Percentiles rank a stretch among this genome's conserved stretches.
These are phyloP conservation scores for Pardalotus punctatus DNA, from an alignment of 2,113 vertebrate genomes.

Conservation along the genomic window DNA sequence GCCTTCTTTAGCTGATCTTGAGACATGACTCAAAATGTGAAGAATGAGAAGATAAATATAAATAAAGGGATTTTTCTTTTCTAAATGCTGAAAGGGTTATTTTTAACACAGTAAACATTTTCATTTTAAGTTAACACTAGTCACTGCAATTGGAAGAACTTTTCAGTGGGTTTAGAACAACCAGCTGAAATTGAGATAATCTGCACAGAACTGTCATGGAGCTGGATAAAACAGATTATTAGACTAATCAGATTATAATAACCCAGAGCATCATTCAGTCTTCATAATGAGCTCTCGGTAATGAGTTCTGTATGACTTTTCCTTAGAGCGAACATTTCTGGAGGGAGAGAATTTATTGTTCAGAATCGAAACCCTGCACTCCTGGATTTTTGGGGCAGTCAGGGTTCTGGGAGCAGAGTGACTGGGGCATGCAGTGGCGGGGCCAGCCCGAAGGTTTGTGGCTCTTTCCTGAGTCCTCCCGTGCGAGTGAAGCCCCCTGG, in stretches of 20 bases:
- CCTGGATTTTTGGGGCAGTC: fast-evolving
- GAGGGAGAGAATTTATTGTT: not conserved
- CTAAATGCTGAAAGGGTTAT: conserved; percentile 32
- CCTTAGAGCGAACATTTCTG: not conserved
- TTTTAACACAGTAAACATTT: conserved; percentile 26
- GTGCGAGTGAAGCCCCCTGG: not conserved
- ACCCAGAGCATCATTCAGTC: not conserved
- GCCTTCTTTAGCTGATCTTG: not conserved
- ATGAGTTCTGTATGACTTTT: not conserved
- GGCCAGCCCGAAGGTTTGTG: not conserved
- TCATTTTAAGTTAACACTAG: not conserved
- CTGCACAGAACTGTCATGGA: not conserved
- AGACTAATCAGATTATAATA: not conserved
- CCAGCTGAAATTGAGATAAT: not conserved
- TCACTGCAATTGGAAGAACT: not conserved
- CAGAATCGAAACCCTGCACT: not conserved
- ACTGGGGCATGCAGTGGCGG: no score
- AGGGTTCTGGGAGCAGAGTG: not conserved
- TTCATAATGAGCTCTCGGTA: not conserved
- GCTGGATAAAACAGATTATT: not conserved
- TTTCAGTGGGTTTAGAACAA: not conserved
- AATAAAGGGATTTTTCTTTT: not conserved
- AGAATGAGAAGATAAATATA: conserved; percentile 38
- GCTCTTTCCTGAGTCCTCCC: not conserved
- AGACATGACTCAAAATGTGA: conserved; percentile 45